Evolutionary conservation across 2,113 vertebrate species (phyloP).

Genomic region (rat (Rattus norvegicus)): DNA sequence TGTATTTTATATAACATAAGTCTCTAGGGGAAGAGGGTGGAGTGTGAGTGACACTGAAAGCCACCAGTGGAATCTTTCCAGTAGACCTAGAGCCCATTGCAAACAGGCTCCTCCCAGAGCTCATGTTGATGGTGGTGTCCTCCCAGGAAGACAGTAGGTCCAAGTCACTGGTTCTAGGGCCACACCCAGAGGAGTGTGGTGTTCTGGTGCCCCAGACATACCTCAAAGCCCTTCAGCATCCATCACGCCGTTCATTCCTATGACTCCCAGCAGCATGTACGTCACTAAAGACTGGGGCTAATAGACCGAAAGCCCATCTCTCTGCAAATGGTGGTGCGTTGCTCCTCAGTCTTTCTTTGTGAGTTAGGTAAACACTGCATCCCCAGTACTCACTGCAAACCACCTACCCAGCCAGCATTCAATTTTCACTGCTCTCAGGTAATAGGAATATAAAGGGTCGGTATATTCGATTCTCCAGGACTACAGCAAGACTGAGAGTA

Average conservation of each 20-base stretch:
- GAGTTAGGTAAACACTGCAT: background rate
- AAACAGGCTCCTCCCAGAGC: background rate
- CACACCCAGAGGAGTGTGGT: background rate
- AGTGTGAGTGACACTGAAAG: background rate
- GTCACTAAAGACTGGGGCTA: background rate
- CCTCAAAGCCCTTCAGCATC: background rate
- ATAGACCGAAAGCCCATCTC: background rate
- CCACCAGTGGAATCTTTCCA: background rate
- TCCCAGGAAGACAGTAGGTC: background rate
- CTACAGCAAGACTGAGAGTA: background rate
- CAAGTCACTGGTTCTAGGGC: background rate
- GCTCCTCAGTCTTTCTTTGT: background rate
- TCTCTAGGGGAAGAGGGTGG: background rate
- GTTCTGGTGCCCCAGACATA: background rate
- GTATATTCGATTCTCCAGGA: background rate
- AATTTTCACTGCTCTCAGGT: background rate
- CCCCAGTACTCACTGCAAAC: background rate
- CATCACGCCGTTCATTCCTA: background rate
- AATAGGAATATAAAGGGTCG: background rate
- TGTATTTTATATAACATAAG: background rate
- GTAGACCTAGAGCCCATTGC: background rate
- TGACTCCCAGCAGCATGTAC: background rate
- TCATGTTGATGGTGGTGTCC: background rate
- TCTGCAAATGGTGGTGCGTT: fast-evolving
- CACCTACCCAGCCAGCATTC: background rate